phyloP scores from a whole-genome alignment of 2,888 invertebrate species.

The Eristalis pertinax region DNA sequence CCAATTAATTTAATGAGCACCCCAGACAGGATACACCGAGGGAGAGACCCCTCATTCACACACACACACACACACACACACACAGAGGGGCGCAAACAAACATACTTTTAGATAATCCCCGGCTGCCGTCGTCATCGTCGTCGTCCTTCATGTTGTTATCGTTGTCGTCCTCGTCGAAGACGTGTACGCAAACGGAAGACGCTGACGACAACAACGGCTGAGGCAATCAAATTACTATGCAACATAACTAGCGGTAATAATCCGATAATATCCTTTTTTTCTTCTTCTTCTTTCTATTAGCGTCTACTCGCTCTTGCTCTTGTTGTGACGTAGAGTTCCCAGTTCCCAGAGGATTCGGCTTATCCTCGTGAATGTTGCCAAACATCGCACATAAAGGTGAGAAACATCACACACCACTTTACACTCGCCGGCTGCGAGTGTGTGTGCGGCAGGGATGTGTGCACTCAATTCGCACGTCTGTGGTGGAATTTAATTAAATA shows the following conservation, averaged over 20 bases:
- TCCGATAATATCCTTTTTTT: conserved; percentile 68
- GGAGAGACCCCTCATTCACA: conserved; percentile 14
- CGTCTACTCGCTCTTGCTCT: conserved; percentile 10
- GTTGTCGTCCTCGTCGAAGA: conserved; percentile 9
- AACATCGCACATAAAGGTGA: conserved; percentile 66
- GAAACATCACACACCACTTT: conserved; percentile 53
- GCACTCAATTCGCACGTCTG: conserved; percentile 62
- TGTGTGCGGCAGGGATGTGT: conserved; percentile 35
- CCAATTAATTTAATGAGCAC: conserved; percentile 72
- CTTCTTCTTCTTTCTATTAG: conserved; percentile 40
- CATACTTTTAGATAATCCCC: conserved; percentile 56
- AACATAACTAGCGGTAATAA: conserved; percentile 72
- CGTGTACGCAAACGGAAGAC: neutral
- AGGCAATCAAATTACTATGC: conserved; percentile 72
- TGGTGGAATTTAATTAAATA: conserved; percentile 72
- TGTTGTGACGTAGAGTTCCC: neutral
- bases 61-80: conserved; percentile 4
- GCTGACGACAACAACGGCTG: conserved; percentile 39
- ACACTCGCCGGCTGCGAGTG: conserved; percentile 1
- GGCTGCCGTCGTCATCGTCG: neutral
- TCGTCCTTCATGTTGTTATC: neutral
- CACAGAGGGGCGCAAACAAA: conserved; percentile 6
- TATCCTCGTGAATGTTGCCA: conserved; percentile 43
- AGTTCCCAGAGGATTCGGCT: neutral
- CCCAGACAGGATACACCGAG: conserved; percentile 68